Evolutionary conservation across 2,113 vertebrate genomes (phyloP), one percentile per base, ranked within the genome.

Genomic region (Leptocoma aspasia): DNA sequence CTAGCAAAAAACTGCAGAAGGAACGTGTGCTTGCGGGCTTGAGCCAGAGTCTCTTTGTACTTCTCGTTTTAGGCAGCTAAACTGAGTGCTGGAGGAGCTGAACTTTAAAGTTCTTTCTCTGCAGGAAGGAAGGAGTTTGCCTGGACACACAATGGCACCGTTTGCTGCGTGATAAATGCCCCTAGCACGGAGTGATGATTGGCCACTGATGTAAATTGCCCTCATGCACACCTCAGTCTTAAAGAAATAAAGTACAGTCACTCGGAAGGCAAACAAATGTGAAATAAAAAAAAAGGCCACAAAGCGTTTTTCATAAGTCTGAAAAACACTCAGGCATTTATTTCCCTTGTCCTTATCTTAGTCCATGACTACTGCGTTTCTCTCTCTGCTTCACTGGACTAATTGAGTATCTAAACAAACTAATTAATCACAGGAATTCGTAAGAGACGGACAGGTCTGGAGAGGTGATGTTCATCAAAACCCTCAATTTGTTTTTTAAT

Each of bases 351-450:
- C 97, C 96, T 98, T 97, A 97, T 97, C 97, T 96, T 73, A 94
- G 97, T 93, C 97, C 90, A 81, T 92, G 96, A 97, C 75, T 90
- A 95, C 90, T 95, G 63, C 13, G 39, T 97, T 95, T 98, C 91
- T 98, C 92, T 98, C 98, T 98, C 97, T 98, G 98, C 98, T 98
- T 98, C 98, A 97, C 97, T 98, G 98, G 98, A 97, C 98, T 99
- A 99, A 99, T 98, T 99, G 99, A 99, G 98, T 98, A 99, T 99
- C 98, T 98, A 99, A 99, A 99, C 99, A 99, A 99, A 99, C 99
- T 99, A 99, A 99, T 99, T 99, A 99, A 99, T 99, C 99, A 99
- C 98, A 89, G 96, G 97, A 97, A 98, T 98, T 98, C 95, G 76
- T 98, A 96, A 93, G 98, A 99, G 99, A 99, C 93, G 98, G 99